A percentile compares a stretch with the other conserved stretches of the same genome.
phyloP scores from a whole-genome alignment of 2,797 vertebrate genomes.

The Brachyalestes nurse region DNA sequence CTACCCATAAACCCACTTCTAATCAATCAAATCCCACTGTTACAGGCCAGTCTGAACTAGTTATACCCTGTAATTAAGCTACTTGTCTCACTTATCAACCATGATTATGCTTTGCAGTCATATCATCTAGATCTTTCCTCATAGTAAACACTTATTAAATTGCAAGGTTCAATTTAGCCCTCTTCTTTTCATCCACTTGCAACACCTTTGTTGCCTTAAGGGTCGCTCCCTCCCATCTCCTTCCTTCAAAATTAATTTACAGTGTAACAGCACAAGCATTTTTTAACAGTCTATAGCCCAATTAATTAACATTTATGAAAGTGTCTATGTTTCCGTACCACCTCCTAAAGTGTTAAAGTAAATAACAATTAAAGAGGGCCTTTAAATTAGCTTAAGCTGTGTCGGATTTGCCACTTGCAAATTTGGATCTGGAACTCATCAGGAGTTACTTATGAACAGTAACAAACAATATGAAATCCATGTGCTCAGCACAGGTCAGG shows the following conservation, averaged over 20 bases:
- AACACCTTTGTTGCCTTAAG: not conserved
- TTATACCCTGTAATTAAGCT: not conserved
- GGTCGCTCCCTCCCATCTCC: not conserved
- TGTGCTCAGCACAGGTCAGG: not conserved
- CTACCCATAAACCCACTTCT: not conserved
- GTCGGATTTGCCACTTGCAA: not conserved
- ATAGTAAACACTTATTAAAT: not conserved
- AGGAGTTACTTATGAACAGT: slow-evolving; percentile 13
- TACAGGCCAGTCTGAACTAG: not conserved
- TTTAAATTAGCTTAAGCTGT: slow-evolving; percentile 14
- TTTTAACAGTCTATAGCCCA: not conserved
- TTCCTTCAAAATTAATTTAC: not conserved
- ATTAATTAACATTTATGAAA: slow-evolving; percentile 43
- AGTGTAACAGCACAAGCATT: not conserved
- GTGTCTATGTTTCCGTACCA: slow-evolving; percentile 1
- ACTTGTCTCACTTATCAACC: not conserved
- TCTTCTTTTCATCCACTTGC: not conserved
- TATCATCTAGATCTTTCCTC: not conserved
- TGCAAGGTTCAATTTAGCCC: not conserved
- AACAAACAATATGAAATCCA: slow-evolving; percentile 13
- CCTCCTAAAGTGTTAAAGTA: slow-evolving; percentile 12
- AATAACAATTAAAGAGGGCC: slow-evolving; percentile 40
- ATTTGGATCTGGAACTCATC: not conserved
- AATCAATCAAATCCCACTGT: not conserved
- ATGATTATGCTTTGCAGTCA: not conserved